Evolutionary conservation across 2,113 vertebrate species (phyloP), one percentile per base, ranked within the genome.

Genomic region (Lota lota): DNA sequence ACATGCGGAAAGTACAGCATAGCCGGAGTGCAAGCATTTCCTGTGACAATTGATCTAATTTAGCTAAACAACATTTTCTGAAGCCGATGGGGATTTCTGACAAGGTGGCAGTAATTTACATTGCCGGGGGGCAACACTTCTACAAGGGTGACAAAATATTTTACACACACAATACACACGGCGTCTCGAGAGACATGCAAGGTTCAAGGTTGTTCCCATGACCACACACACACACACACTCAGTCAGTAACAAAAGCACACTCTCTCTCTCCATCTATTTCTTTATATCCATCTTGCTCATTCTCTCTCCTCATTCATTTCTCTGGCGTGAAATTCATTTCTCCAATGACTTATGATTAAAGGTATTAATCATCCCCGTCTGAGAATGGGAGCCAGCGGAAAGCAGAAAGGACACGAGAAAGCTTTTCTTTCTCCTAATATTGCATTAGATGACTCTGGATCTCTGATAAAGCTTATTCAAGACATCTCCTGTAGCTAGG

Each of bases 271-370:
- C 18, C 53, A 17, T 54, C 18, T 54, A 54, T 54, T 40, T 40
- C 53, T 54, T 14, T 17, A n/a, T 54, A 6, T 18, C 10, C 22
- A 3, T 67, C 21, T 16, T 54, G 8, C 20, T 53, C 36, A 3
- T 5, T 54, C 18, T 54, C 53, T n/a, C 53, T 51, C 50, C 50
- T 54, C 53, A 22, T 60, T 40, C 36, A 40, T 40, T 40, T 40
- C 11, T 6, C 36, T 40, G 36, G 36, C 36, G 36, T 40, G 36
- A 40, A 61, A 18, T 24, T 63, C 51, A 75, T 77, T 77, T 80
- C 59, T 67, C 77, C 61, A 64, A 54, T 76, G 74, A 72, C 61
- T 47, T 72, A 40, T 71, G 60, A 70, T 78, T 78, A 70, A 73
- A 80, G 65, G 67, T 63, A 79, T 78, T 64, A 19, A 69, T 78